Evolutionary conservation across 2,797 vertebrate species (phyloP).

Genomic region (Prionace glauca): DNA sequence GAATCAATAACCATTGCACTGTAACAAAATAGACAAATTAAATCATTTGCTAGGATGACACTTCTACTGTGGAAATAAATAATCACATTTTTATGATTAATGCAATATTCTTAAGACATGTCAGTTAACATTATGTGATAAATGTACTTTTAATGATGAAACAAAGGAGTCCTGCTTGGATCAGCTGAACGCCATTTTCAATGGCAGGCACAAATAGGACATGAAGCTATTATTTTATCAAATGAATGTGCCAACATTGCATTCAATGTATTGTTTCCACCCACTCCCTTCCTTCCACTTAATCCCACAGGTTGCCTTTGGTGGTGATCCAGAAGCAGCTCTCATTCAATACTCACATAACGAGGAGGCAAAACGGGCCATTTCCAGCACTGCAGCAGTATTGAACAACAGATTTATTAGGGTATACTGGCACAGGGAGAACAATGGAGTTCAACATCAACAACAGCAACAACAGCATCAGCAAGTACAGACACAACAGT

Average conservation of each 20-base stretch:
- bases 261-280: not conserved
- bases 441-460: conserved; percentile 50
- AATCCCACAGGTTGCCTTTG: conserved; percentile 78
- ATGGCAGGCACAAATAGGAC: not conserved
- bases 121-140: not conserved
- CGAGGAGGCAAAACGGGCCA: conserved; percentile 84
- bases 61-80: not conserved
- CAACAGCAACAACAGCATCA: conserved; percentile 55
- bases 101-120: not conserved
- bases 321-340: conserved; percentile 85
- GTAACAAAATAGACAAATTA: not conserved
- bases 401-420: conserved; percentile 93
- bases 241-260: not conserved
- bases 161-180: not conserved
- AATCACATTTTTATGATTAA: not conserved
- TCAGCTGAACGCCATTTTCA: not conserved
- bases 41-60: not conserved
- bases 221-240: not conserved
- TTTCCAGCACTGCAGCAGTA: conserved; percentile 87
- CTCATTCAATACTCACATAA: conserved; percentile 88
- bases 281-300: not conserved
- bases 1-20: not conserved
- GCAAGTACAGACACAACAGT: conserved; percentile 48
- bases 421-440: conserved; percentile 89
- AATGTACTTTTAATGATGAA: not conserved